These are phyloP conservation scores for Bombus balteatus DNA, from an alignment of 1,140 invertebrate species.

Conservation along the genomic window DNA sequence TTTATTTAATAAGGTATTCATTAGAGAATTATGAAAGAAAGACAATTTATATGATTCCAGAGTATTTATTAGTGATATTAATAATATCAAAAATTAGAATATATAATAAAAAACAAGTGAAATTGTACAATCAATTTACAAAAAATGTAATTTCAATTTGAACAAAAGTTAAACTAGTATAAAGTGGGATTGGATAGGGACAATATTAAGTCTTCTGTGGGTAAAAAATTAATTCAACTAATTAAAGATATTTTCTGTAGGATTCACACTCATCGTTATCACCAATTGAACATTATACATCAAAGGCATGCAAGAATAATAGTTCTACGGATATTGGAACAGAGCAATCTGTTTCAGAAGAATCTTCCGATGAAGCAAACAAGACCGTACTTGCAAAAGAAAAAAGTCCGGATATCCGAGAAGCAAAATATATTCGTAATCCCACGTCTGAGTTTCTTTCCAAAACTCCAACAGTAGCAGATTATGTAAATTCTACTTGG, in stretches of 20 bases:
- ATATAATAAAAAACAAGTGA: neutral
- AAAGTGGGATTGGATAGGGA: neutral
- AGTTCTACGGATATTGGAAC: slow-evolving; percentile 53
- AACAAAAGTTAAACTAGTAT: neutral
- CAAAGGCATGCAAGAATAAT: slow-evolving; percentile 67
- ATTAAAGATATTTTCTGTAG: slow-evolving; percentile 42
- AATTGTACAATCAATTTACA: neutral
- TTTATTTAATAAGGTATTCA: slow-evolving; percentile 59
- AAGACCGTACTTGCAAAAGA: slow-evolving; percentile 77
- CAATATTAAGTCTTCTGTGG: neutral
- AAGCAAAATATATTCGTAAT: slow-evolving; percentile 80
- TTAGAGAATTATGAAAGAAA: slow-evolving; percentile 31
- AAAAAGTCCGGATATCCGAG: slow-evolving; percentile 78
- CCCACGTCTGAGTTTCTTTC: slow-evolving; percentile 75
- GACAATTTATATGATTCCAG: slow-evolving; percentile 17
- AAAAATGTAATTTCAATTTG: neutral
- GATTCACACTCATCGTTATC: slow-evolving; percentile 63
- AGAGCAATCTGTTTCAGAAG: slow-evolving; percentile 69
- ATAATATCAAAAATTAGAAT: neutral
- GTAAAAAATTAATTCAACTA: neutral
- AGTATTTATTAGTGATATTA: neutral
- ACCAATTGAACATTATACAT: slow-evolving; percentile 62
- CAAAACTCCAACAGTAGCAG: slow-evolving; percentile 76
- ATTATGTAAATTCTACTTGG: slow-evolving; percentile 80
- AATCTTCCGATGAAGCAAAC: slow-evolving; percentile 70